Percentiles rank a stretch among this genome's conserved stretches.
Conservation (phyloP, 1,140 invertebrate species). For the Vanessa atalanta region DNA sequence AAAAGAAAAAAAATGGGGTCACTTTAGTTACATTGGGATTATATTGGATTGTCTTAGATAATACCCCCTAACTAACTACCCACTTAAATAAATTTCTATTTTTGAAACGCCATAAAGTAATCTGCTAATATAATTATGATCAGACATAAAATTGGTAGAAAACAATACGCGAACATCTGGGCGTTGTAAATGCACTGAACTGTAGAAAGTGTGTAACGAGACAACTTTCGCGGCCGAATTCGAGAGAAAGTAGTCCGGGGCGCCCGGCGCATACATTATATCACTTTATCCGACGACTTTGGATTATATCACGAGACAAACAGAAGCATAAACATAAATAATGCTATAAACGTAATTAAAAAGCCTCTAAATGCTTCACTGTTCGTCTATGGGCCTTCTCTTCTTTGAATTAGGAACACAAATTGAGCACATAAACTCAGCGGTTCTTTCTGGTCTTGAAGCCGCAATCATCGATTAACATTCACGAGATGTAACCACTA, state of each 20-base stretch:
- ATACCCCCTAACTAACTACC: no score
- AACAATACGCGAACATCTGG: slow-evolving; percentile 32
- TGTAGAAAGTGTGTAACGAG: slow-evolving; percentile 76
- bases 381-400: no score
- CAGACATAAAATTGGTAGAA: slow-evolving; percentile 6
- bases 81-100: no score
- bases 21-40: no score
- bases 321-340: slow-evolving; percentile 19
- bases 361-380: background rate
- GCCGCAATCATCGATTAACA: no score
- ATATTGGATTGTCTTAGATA: no score
- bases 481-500: no score
- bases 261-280: slow-evolving; percentile 74
- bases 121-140: background rate
- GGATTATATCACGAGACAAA: slow-evolving; percentile 66
- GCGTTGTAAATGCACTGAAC: slow-evolving; percentile 58
- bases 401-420: no score
- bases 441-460: no score
- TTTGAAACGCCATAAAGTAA: background rate
- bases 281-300: slow-evolving; percentile 66
- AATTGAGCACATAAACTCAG: no score
- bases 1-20: no score
- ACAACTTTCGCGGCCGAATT: slow-evolving; percentile 80
- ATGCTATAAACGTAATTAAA: background rate
- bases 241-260: slow-evolving; percentile 77